phyloP scores from a whole-genome alignment of 2,888 invertebrate species.

The Phyto melanocephala region DNA sequence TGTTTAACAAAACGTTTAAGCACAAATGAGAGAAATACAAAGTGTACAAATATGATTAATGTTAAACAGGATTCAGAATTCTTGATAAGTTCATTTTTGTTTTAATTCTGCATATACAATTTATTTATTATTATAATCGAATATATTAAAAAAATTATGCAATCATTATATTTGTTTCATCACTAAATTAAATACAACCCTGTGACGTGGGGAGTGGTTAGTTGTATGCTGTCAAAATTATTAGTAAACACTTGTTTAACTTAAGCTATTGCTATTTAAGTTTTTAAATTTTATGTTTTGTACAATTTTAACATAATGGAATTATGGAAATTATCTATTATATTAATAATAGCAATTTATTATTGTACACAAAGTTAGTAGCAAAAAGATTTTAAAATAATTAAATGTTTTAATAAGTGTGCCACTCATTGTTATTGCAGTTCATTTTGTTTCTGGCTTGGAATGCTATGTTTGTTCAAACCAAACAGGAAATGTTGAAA shows the following conservation, averaged over 20 bases:
- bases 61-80: too few species aligned
- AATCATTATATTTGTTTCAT: background rate
- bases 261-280: slow-evolving; percentile 5
- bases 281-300: slow-evolving; percentile 1
- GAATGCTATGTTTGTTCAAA: slow-evolving; percentile 97
- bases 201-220: slow-evolving; percentile 63
- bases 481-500: slow-evolving; percentile 94
- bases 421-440: slow-evolving; percentile 63
- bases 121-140: too few species aligned
- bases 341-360: slow-evolving; percentile 70
- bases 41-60: too few species aligned
- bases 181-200: slow-evolving; percentile 4
- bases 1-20: too few species aligned
- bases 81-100: too few species aligned
- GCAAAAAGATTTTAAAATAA: background rate
- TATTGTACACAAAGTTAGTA: slow-evolving; percentile 72
- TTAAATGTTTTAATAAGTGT: background rate
- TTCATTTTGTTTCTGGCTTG: slow-evolving; percentile 80
- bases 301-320: slow-evolving; percentile 67
- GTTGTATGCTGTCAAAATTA: slow-evolving; percentile 33
- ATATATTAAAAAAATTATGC: background rate
- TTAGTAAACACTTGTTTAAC: slow-evolving; percentile 50
- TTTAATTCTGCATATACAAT: too few species aligned
- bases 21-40: too few species aligned
- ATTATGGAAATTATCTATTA: slow-evolving; percentile 71